Base-by-base conservation (phyloP, 1,140 invertebrate species). In the Parapsyche elsis region DNA sequence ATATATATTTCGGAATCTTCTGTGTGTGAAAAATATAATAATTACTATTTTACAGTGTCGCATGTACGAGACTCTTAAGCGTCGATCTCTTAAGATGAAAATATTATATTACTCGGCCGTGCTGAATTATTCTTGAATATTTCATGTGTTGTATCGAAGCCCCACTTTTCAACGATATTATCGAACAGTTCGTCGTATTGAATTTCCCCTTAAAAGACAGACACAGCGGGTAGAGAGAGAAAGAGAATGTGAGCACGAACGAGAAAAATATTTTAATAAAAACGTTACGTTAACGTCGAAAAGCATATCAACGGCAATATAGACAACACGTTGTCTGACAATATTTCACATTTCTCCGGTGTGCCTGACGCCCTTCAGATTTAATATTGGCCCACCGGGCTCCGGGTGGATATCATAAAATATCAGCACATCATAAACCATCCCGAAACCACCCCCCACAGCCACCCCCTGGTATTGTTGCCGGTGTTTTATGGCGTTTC, bases 291-390 rank as follows among this genome's bases (percentile, higher is more conserved):
- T 12, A n/a, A n/a, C n/a, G n/a, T n/a, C n/a, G n/a, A n/a, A n/a
- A n/a, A n/a, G n/a, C n/a, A n/a, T n/a, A n/a, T 12, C 12, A 2
- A 53, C 2, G 24, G 64, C 64, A 26, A 67, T 67, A 67, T 38
- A 38, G 64, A 67, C 21, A 24, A 26, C 64, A 67, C 23, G 19
- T 12, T 67, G 64, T 67, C 64, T 67, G 23, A 67, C 24, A 67
- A 67, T 67, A 67, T 26, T 26, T 26, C 64, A 67, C 23, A 26
- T 12, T 67, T 26, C 24, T 10, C 19, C 10, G 23, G 64, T 12
- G 64, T 30, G 64, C 23, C 23, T 67, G 64, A 67, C 64, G 24
- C 24, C 23, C 21, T 26, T 67, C 64, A 67, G 64, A 67, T 67
- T 67, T 67, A 61, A 61, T 21, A 61, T 12, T 16, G 57, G 57